Conservation (phyloP, 2,113 vertebrate species). For the Empidonax alnorum region DNA sequence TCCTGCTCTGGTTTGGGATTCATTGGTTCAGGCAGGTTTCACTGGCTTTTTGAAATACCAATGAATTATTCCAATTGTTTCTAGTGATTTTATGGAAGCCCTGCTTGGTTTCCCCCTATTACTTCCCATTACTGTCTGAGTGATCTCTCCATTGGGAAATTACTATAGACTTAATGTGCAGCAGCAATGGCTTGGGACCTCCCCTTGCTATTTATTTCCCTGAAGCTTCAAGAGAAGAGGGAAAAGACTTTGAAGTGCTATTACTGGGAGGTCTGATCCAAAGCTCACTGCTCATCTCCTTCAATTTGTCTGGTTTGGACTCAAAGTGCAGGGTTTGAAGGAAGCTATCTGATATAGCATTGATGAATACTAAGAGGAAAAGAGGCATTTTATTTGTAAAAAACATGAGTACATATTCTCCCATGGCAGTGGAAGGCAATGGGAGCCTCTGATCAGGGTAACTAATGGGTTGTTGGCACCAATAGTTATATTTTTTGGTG, state of each 20-base stretch:
- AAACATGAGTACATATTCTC: neutral
- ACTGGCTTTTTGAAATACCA: constrained; percentile 20
- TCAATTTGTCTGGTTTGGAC: neutral
- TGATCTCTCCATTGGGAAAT: constrained; percentile 59
- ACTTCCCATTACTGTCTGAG: constrained; percentile 59
- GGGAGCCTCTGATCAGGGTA: neutral
- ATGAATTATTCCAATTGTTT: constrained; percentile 40
- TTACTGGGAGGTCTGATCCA: neutral
- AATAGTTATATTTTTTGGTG: neutral
- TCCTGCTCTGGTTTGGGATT: neutral
- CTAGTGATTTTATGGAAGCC: constrained; percentile 46
- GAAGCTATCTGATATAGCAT: neutral
- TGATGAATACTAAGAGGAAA: neutral
- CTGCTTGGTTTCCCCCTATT: constrained; percentile 37
- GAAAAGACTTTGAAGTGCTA: neutral
- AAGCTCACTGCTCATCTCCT: neutral
- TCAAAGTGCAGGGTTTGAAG: neutral
- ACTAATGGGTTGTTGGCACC: neutral
- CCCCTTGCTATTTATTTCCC: constrained; percentile 33
- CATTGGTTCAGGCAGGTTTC: neutral
- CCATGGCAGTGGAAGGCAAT: neutral
- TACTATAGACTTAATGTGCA: constrained; percentile 32
- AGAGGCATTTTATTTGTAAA: neutral
- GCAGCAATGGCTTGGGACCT: constrained; percentile 17
- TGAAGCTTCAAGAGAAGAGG: constrained; percentile 15